Evolutionary conservation across 2,888 invertebrate genomes (phyloP).

Genomic region (Rhagonycha fulva): DNA sequence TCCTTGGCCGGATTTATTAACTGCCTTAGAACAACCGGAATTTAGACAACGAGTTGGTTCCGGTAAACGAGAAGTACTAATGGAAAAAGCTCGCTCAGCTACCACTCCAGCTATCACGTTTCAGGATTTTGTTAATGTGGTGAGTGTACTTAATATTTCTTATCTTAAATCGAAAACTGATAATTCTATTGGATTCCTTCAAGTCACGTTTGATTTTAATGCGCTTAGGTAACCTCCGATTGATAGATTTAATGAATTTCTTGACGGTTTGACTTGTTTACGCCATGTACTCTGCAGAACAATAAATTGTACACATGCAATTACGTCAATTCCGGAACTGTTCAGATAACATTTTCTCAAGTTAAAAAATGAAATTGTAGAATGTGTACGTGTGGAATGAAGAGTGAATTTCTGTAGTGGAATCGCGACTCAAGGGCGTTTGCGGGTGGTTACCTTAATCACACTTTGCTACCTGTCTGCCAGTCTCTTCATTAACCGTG

Average conservation of each 20-base stretch:
- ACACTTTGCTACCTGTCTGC: slow-evolving; percentile 48
- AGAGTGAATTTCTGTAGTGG: slow-evolving; percentile 44
- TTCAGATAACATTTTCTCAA: background rate
- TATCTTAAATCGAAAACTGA: background rate
- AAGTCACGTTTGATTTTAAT: background rate
- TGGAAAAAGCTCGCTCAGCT: slow-evolving; percentile 73
- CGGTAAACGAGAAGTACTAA: slow-evolving; percentile 61
- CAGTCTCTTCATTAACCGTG: slow-evolving; percentile 45
- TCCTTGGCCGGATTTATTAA: slow-evolving; percentile 81
- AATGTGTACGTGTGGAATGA: slow-evolving; percentile 23
- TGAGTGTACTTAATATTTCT: slow-evolving; percentile 61
- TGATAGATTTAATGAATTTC: no score
- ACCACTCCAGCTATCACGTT: slow-evolving; percentile 82
- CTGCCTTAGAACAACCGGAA: slow-evolving; percentile 62
- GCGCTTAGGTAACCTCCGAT: background rate
- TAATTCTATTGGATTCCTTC: background rate
- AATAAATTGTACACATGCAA: background rate
- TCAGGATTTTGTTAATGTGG: slow-evolving; percentile 94
- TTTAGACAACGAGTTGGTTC: slow-evolving; percentile 51
- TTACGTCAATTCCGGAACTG: background rate
- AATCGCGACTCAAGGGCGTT: slow-evolving; percentile 51
- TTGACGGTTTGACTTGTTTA: no score
- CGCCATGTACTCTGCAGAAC: background rate
- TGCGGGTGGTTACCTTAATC: slow-evolving; percentile 52
- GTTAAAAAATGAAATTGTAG: background rate